phyloP scores from a whole-genome alignment of 2,113 vertebrate species.

The Chrysemys picta region DNA sequence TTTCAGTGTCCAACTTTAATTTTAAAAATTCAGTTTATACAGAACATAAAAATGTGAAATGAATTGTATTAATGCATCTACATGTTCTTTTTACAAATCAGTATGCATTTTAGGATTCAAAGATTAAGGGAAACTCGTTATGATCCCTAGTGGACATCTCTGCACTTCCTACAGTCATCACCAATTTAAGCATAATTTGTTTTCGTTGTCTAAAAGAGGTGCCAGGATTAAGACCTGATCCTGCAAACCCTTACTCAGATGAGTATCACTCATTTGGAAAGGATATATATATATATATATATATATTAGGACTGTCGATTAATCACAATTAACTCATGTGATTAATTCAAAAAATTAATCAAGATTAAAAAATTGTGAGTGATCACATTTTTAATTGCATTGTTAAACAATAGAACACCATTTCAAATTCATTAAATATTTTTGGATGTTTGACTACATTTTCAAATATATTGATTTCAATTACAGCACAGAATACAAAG shows the following conservation, averaged over 20 bases:
- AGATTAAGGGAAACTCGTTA: not conserved
- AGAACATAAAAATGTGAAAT: not conserved
- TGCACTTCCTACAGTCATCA: not conserved
- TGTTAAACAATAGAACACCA: too few species aligned
- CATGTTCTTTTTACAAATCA: not conserved
- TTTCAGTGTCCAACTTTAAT: not conserved
- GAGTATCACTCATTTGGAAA: not conserved
- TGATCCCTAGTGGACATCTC: not conserved
- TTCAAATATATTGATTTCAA: too few species aligned
- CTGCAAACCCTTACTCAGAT: not conserved
- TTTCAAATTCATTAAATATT: too few species aligned
- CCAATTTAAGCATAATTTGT: not conserved
- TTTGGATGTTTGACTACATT: too few species aligned
- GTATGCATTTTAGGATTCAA: not conserved
- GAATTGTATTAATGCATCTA: not conserved
- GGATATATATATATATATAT: not conserved
- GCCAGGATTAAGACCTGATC: not conserved
- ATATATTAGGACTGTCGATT: not conserved
- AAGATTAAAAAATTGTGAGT: too few species aligned
- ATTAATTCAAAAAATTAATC: too few species aligned
- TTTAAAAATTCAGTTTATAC: not conserved
- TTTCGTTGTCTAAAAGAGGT: slow-evolving; percentile 10
- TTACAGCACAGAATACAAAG: too few species aligned
- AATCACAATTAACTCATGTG: too few species aligned
- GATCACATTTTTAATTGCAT: too few species aligned